phyloP scores from a whole-genome alignment of 2,888 invertebrate species.

The Panzeria rudis region DNA sequence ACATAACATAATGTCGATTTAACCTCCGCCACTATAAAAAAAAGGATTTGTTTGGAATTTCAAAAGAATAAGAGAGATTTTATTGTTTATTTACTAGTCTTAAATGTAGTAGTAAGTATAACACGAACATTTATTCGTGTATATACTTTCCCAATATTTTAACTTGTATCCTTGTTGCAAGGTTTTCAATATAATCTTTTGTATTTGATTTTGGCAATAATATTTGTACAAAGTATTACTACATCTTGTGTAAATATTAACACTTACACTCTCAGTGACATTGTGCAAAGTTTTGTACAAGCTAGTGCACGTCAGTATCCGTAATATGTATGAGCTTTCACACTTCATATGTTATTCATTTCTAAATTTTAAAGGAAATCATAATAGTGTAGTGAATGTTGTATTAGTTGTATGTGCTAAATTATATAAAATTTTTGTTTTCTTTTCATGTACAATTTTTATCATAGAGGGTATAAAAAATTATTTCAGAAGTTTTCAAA shows the following conservation, averaged over 20 bases:
- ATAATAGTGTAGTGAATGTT: not conserved
- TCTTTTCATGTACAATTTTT: too few species aligned
- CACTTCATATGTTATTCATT: slow-evolving; percentile 43
- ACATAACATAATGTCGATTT: not conserved
- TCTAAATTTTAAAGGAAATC: slow-evolving; percentile 11
- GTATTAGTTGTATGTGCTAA: not conserved
- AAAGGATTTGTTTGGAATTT: slow-evolving; percentile 50
- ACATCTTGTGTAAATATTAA: slow-evolving; percentile 51
- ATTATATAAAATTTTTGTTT: too few species aligned
- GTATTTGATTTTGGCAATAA: slow-evolving; percentile 63
- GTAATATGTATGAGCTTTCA: not conserved
- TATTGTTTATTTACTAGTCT: slow-evolving; percentile 42
- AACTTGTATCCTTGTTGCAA: slow-evolving; percentile 11
- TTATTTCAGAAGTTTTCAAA: too few species aligned
- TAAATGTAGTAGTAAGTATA: slow-evolving; percentile 24
- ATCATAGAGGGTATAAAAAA: too few species aligned
- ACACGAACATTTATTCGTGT: not conserved
- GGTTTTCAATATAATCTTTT: slow-evolving; percentile 35
- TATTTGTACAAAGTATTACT: slow-evolving; percentile 55
- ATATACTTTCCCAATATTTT: not conserved
- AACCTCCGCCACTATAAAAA: too few species aligned
- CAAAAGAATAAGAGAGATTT: slow-evolving; percentile 34
- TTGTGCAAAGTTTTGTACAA: too few species aligned
- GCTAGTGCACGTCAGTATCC: too few species aligned
- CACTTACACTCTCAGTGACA: slow-evolving; percentile 15